Percentiles rank a stretch among this genome's conserved stretches.
Evolutionary conservation across 2,888 invertebrate species (phyloP).

Genomic region (Rhopalosiphum nymphaeae): DNA sequence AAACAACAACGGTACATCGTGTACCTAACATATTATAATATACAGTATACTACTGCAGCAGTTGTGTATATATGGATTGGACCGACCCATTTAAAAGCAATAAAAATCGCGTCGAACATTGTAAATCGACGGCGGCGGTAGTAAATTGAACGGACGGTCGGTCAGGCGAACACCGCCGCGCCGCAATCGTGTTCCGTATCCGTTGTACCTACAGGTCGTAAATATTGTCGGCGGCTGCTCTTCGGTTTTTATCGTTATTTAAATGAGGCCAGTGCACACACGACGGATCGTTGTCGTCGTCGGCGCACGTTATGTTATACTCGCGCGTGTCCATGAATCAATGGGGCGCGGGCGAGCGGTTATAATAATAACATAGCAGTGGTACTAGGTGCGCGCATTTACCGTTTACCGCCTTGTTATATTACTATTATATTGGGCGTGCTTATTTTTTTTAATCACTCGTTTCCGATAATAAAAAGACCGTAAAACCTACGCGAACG

Average conservation of each 20-base stretch:
- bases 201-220: neutral
- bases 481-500: neutral
- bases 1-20: neutral
- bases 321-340: neutral
- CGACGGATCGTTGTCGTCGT: slow-evolving; percentile 1
- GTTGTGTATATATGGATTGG: neutral
- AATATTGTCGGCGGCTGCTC: slow-evolving; percentile 27
- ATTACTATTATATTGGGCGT: neutral
- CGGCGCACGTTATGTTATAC: neutral
- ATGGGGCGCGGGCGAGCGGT: neutral
- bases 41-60: neutral
- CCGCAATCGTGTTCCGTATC: slow-evolving; percentile 20
- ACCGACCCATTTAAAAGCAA: slow-evolving; percentile 43
- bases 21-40: neutral
- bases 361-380: neutral
- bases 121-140: slow-evolving; percentile 13
- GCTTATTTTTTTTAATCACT: neutral
- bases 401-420: neutral
- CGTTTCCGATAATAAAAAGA: neutral
- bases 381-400: neutral
- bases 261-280: slow-evolving; percentile 47
- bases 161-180: neutral
- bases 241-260: slow-evolving; percentile 39
- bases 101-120: slow-evolving; percentile 42
- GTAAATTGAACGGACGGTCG: slow-evolving; percentile 40